Base-by-base conservation (phyloP, 2,797 vertebrate species). In the Brachyalestes nurse region DNA sequence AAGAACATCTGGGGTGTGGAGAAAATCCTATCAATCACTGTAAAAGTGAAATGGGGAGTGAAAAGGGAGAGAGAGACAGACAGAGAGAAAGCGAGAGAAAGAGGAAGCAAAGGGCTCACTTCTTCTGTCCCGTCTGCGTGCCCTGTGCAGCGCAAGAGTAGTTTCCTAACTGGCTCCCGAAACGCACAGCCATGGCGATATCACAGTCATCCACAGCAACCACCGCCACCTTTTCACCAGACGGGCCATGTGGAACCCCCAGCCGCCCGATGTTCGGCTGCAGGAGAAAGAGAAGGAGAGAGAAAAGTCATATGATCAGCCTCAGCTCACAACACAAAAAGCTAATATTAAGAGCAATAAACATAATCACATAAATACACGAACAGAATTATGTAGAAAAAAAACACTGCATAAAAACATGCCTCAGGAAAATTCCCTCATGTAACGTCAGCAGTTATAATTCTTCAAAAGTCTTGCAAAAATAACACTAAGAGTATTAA, bases 81-180 rank as follows among this genome's bases (percentile, higher is more conserved):
- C 23, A 61, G 58, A 58, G 57, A 58, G 57, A 58, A 9, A 25
- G 19, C 4, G 4, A 16, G 21, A 60, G 58, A 77, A 55, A 53
- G 19, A 60, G 19, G 57, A 23, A 45, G 21, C 45, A 6, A 40
- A 2, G 4, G n/a, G 28, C 94, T 94, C 92, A 98, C 97, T 98
- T 98, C 86, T 99, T 99, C 79, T 97, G 97, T 81, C 98, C 97
- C 0, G 94, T 97, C 90, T 99, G 98, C 1, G 96, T 98, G 25
- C 98, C 98, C 85, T 97, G 97, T 28, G 98, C 98, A 0, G 98
- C 98, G 0, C 98, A 99, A 45, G 96, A 97, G 90, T 99, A 99
- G 94, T 99, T 99, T 34, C 97, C 96, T 0, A 99, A 94, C 72
- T 95, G 90, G 87, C 75, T 93, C 53, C 98, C 96, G 0, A 99